These are phyloP conservation scores for Formica exsecta DNA, from an alignment of 1,140 invertebrate species.

Conservation along the genomic window DNA sequence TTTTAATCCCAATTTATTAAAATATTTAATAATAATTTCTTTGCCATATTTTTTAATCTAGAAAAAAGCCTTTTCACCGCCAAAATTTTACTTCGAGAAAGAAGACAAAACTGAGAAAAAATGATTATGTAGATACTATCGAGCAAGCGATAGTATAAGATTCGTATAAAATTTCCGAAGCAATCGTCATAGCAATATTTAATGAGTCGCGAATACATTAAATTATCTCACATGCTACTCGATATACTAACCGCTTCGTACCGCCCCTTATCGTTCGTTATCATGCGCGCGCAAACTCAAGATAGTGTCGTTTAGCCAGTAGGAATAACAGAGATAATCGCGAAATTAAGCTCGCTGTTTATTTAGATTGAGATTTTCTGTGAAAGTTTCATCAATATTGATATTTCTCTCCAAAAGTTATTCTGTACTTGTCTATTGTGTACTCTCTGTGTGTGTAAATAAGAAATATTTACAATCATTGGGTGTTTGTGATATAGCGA, in stretches of 20 bases:
- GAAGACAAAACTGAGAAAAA: background rate
- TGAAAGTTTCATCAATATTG: constrained; percentile 22
- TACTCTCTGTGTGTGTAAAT: no score
- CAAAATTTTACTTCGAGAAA: background rate
- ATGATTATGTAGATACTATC: constrained; percentile 3
- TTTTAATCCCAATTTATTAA: background rate
- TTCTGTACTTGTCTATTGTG: background rate
- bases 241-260: constrained; percentile 55
- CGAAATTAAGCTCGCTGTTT: constrained; percentile 41
- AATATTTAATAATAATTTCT: background rate
- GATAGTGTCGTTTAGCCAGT: constrained; percentile 49
- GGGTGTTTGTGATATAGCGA: background rate
- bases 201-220: constrained; percentile 36
- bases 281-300: constrained; percentile 28
- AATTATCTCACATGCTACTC: constrained; percentile 55
- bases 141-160: background rate
- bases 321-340: constrained; percentile 62
- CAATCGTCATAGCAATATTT: constrained; percentile 33
- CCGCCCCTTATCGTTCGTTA: constrained; percentile 51
- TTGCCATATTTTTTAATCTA: background rate
- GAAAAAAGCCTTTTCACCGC: background rate
- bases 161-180: constrained; percentile 36
- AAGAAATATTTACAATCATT: constrained; percentile 25
- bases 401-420: constrained; percentile 3
- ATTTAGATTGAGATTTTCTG: constrained; percentile 31